phyloP scores from a whole-genome alignment of 2,113 vertebrate species.

The Ailuropoda melanoleuca region DNA sequence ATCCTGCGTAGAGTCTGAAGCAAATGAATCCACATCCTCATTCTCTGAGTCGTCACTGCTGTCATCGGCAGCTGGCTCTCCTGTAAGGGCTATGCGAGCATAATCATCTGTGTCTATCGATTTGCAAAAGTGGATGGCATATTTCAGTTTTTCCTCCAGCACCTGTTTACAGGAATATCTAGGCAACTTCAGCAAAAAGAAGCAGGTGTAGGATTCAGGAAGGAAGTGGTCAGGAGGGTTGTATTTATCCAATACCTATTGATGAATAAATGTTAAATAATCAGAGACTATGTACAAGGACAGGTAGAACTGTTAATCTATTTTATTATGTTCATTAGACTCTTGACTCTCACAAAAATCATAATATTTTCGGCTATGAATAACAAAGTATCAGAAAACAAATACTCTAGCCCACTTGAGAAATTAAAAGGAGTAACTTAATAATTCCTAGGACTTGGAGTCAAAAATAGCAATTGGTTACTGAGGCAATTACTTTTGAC shows the following conservation, averaged over 20 bases:
- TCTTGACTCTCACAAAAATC: not conserved
- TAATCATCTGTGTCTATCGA: constrained; percentile 99
- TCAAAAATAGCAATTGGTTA: not conserved
- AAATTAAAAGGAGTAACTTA: not conserved
- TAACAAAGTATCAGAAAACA: not conserved
- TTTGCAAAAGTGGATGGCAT: constrained; percentile 99
- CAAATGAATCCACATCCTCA: constrained; percentile 98
- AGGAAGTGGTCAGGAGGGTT: constrained; percentile 99
- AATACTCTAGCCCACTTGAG: not conserved
- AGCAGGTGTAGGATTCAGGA: constrained; percentile 98
- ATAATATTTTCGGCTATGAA: not conserved
- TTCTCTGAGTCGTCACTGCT: constrained; percentile 98
- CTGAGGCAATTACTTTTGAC: not conserved
- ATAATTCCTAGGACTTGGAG: not conserved
- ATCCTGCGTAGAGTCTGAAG: constrained; percentile 98
- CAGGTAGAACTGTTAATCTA: not conserved
- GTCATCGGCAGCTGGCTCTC: constrained; percentile 95
- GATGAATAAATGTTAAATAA: not conserved
- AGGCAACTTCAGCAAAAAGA: constrained; percentile 98
- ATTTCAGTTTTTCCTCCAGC: constrained; percentile 97
- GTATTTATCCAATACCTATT: constrained; percentile 98
- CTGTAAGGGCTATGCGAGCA: constrained; percentile 95
- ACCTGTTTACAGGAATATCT: constrained; percentile 98
- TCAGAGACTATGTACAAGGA: not conserved
- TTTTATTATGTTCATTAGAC: not conserved